Percentiles rank a stretch among this genome's conserved stretches.
Conservation (phyloP, 2,888 invertebrate genomes). For the Noctua janthe region DNA sequence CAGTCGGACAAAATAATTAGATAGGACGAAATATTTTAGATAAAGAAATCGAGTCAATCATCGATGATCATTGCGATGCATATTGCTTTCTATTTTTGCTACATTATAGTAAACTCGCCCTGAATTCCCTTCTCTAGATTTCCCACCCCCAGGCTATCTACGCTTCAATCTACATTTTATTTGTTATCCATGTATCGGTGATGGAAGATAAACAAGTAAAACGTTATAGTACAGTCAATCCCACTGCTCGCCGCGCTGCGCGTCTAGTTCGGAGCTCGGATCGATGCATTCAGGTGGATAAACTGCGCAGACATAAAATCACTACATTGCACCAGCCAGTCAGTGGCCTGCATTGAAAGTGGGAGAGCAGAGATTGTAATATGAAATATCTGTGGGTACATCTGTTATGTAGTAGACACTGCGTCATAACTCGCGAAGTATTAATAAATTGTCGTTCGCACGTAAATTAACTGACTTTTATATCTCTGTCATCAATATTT, state of each 20-base stretch:
- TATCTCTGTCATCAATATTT: constrained; percentile 13
- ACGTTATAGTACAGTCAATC: constrained; percentile 16
- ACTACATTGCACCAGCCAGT: constrained; percentile 46
- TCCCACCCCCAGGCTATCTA: neutral
- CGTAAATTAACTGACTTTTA: constrained; percentile 27
- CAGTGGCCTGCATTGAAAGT: constrained; percentile 35
- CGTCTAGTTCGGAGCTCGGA: constrained; percentile 48
- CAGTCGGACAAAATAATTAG: too few relatives aligned
- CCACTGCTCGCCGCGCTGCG: constrained; percentile 25
- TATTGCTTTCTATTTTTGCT: constrained; percentile 1
- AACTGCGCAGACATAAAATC: constrained; percentile 61
- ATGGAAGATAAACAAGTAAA: constrained; percentile 15
- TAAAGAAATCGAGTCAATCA: neutral
- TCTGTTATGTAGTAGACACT: constrained; percentile 15
- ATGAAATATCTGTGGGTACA: constrained; percentile 37
- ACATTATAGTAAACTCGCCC: neutral
- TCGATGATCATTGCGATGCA: neutral
- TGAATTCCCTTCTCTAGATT: constrained; percentile 2
- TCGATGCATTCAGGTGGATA: constrained; percentile 59
- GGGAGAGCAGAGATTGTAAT: constrained; percentile 14
- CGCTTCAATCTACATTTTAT: neutral
- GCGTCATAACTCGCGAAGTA: constrained; percentile 37
- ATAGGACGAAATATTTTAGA: neutral
- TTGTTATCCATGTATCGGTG: constrained; percentile 27
- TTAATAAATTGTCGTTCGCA: constrained; percentile 36